Conservation (phyloP, 2,888 invertebrate species). For the Agrotis exclamationis region DNA sequence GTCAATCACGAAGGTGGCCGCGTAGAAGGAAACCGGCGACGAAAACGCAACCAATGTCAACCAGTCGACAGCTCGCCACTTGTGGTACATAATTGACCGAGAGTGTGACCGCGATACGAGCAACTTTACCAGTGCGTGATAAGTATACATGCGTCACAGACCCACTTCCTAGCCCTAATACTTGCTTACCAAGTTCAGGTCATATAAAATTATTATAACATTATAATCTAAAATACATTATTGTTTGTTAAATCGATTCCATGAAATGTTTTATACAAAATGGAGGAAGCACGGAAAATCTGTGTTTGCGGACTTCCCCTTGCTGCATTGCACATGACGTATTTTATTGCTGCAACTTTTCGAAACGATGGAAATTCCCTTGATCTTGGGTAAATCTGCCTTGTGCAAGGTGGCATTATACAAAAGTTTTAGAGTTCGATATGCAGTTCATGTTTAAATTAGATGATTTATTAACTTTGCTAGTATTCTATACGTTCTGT, state of each 20-base stretch:
- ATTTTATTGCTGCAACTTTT: conserved; percentile 33
- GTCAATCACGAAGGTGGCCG: conserved; percentile 75
- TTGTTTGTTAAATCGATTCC: conserved; percentile 25
- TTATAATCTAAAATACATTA: not conserved
- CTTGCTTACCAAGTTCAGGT: conserved; percentile 68
- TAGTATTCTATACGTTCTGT: not conserved
- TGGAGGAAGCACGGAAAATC: conserved; percentile 30
- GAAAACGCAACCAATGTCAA: conserved; percentile 82
- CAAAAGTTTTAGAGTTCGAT: not conserved
- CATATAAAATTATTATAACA: conserved; percentile 53
- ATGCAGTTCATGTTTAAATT: not conserved
- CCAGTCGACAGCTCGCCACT: conserved; percentile 67
- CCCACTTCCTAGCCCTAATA: conserved; percentile 65
- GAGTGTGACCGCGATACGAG: conserved; percentile 72
- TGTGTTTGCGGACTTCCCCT: conserved; percentile 52
- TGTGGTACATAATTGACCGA: conserved; percentile 76
- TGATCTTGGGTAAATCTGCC: not conserved
- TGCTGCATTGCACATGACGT: conserved; percentile 14
- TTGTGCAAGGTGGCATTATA: not conserved
- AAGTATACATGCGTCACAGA: conserved; percentile 68
- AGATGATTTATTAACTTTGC: not conserved
- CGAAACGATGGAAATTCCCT: conserved; percentile 28
- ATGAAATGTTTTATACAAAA: conserved; percentile 21
- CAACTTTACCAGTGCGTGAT: conserved; percentile 69
- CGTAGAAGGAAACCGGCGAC: conserved; percentile 79